Base-by-base conservation (phyloP, 2,888 invertebrate species). In the Dynastes tityus region DNA sequence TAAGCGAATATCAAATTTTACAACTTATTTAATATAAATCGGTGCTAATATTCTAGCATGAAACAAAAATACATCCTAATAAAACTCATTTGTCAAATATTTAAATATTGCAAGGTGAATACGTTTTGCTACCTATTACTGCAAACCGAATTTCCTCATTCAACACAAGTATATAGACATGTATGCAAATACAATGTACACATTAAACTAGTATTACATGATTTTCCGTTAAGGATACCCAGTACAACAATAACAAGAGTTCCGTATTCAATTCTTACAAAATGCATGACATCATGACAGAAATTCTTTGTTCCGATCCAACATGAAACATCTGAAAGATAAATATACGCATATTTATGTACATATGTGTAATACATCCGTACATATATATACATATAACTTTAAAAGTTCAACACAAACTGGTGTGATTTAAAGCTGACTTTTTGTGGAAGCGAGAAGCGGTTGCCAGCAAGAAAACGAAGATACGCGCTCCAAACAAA, bases 391-490 rank as follows among this genome's bases (percentile, higher is more conserved):
- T 32, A 63, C 13, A 63, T 40, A n/a, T 65, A 65, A 22, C 22
- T 22, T 65, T 40, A 32, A 65, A 65, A 65, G 37, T 11, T n/a
- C 32, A 37, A 40, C 16, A 13, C 64, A 45, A 49, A 68, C 49
- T 68, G 49, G 51, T 68, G 68, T 68, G 68, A 68, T 51, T 68
- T 68, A 51, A 68, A 51, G 40, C 13, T 8, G 49, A 49, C 13
- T 22, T 51, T 68, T 68, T 68, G 51, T 51, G n/a, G 11, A 51
- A 51, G 27, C 29, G 49, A 22, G 22, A 13, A n/a, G 0, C 16
- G 45, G 13, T 3, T 13, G 32, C 16, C 13, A 27, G 22, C 40
- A 40, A 61, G 49, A 5, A 45, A 61, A 6, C n/a, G 5, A n/a
- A 71, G 16, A 55, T 55, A n/a, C 55, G 16, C 16, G n/a, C 22